Conservation (phyloP, 2,888 invertebrate genomes). For the Gastracanthus pulcherrimus region DNA sequence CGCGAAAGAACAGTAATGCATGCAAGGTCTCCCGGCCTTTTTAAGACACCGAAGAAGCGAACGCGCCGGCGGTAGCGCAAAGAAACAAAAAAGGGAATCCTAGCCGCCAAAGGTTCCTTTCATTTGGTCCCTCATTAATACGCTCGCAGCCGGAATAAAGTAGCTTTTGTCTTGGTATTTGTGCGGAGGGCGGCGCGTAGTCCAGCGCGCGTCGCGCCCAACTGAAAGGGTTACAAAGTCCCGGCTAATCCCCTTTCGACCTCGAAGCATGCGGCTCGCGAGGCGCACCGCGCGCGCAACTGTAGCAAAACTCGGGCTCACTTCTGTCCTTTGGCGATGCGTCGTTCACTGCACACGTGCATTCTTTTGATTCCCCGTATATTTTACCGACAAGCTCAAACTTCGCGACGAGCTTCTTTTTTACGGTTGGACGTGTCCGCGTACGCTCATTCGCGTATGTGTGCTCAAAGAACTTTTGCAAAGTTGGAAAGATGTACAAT, state of each 20-base stretch:
- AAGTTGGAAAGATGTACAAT: too few species aligned
- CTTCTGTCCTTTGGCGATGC: neutral
- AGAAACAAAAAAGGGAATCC: constrained; percentile 39
- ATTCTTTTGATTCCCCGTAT: too few species aligned
- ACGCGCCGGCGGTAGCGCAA: neutral
- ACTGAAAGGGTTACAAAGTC: constrained; percentile 59
- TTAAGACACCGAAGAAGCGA: constrained; percentile 39
- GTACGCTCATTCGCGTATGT: too few species aligned
- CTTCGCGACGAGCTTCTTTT: too few species aligned
- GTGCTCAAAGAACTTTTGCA: too few species aligned
- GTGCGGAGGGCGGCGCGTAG: constrained; percentile 45
- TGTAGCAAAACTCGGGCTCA: neutral
- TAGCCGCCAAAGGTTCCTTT: constrained; percentile 56
- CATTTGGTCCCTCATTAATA: constrained; percentile 62
- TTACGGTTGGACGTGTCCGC: too few species aligned
- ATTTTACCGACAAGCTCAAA: too few species aligned
- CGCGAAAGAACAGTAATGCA: constrained; percentile 30
- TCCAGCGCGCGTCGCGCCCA: constrained; percentile 42
- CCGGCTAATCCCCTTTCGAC: constrained; percentile 56
- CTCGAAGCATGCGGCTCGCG: neutral
- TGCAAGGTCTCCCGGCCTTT: constrained; percentile 15
- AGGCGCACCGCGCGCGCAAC: neutral
- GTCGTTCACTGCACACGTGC: neutral
- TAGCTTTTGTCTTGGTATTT: constrained; percentile 64
- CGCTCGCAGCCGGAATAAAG: constrained; percentile 59